Evolutionary conservation across 1,140 invertebrate genomes (phyloP), one percentile per base, ranked within the genome.

Genomic region (Nylanderia fulva): DNA sequence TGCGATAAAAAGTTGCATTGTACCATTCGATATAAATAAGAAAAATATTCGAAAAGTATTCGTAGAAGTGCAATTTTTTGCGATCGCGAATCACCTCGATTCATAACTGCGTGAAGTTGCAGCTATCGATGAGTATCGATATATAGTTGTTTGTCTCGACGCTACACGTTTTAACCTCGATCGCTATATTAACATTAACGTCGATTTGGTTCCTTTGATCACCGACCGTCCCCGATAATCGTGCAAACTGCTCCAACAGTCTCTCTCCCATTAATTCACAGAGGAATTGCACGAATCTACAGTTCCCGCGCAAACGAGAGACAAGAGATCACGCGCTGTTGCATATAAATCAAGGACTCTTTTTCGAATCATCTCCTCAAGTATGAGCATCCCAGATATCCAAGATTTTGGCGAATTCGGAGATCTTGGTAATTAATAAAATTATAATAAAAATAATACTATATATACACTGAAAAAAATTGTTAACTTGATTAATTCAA

Each of bases 151-250:
- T 77, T 52, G 39, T 64, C 56, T 45, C 27, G 27, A 77, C 3
- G 13, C 9, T 11, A 13, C 39, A 13, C 39, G 74, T 76, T 42
- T 82, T 60, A 64, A 13, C n/a, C n/a, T 33, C 52, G 18, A 71
- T 79, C 15, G 21, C 15, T n/a, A n/a, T n/a, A n/a, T n/a, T n/a
- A n/a, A n/a, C 74, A 15, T 76, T 61, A 58, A 61, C 61, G 39
- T 5, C 68, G 48, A 86, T 77, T 80, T 61, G 69, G 24, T 42
- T 80, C 79, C 87, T 89, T 89, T 86, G 88, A 89, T 84, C 86
- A 58, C 1, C n/a, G 66, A 77, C 71, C 72, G 61, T 84, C 84
- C 56, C 58, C 64, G 21, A 85, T 82, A 21, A 8, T 68, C 69
- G 64, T 77, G 77, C 27, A 83, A 86, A 88, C 39, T n/a, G 29